Evolutionary conservation across 2,113 vertebrate genomes (phyloP).

Genomic region (Abramis brama): DNA sequence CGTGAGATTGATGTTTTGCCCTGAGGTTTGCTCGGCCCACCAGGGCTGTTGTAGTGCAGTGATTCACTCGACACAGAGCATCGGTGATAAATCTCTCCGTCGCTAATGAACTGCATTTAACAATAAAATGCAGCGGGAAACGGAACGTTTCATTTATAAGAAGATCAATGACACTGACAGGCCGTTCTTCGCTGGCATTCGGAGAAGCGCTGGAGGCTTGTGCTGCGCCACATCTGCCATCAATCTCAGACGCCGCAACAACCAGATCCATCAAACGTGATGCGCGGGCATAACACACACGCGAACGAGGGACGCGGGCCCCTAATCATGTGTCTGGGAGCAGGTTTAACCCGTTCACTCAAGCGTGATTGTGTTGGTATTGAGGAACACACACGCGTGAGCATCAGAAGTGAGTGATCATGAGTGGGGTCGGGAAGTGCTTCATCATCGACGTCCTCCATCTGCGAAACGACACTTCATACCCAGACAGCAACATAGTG

Average conservation of each 20-base stretch:
- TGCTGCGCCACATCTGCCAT: conserved; percentile 66
- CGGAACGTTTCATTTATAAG: conserved; percentile 78
- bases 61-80: conserved; percentile 53
- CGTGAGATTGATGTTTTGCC: conserved; percentile 21
- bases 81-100: conserved; percentile 73
- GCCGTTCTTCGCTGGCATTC: conserved; percentile 63
- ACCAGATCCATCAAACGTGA: conserved; percentile 74
- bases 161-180: conserved; percentile 78
- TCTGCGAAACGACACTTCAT: conserved; percentile 91
- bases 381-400: conserved; percentile 41
- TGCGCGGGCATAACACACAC: conserved; percentile 41
- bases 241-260: conserved; percentile 72
- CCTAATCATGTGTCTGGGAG: conserved; percentile 60
- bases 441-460: conserved; percentile 90
- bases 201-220: conserved; percentile 72
- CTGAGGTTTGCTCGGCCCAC: neutral
- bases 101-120: conserved; percentile 82
- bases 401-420: conserved; percentile 88
- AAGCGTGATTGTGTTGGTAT: conserved; percentile 60
- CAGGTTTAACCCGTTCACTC: conserved; percentile 27
- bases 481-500: no score
- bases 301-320: conserved; percentile 55
- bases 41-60: conserved; percentile 7
- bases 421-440: conserved; percentile 84
- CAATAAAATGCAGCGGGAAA: conserved; percentile 78